phyloP scores from a whole-genome alignment of 2,113 vertebrate genomes.

The Eudyptes chrysolophus region DNA sequence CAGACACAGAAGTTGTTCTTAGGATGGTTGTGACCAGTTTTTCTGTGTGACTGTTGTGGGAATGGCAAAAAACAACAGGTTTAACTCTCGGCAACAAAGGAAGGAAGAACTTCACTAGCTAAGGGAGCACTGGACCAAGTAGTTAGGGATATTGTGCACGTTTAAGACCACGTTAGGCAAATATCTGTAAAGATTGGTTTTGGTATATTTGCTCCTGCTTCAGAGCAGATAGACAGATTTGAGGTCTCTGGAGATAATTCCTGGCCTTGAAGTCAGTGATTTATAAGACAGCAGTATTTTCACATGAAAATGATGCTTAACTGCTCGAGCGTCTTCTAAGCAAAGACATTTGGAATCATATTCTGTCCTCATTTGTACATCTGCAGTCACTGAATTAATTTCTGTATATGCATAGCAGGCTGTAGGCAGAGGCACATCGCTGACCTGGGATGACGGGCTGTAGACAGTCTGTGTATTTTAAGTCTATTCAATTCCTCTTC shows the following conservation, averaged over 20 bases:
- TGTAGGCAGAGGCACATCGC: background rate
- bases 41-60: background rate
- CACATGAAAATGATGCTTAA: background rate
- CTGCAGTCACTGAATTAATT: slow-evolving; percentile 37
- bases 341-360: background rate
- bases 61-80: background rate
- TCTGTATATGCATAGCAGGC: background rate
- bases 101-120: background rate
- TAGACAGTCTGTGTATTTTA: background rate
- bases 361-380: slow-evolving; percentile 27
- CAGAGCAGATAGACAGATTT: background rate
- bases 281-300: background rate
- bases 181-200: background rate
- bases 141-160: background rate
- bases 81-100: background rate
- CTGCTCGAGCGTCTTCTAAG: background rate
- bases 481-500: background rate
- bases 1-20: background rate
- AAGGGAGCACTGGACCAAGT: background rate
- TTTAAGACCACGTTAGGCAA: background rate
- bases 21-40: background rate
- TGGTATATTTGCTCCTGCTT: background rate
- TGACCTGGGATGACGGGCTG: background rate
- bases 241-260: background rate
- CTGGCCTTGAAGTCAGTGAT: background rate